Percentiles rank a stretch among this genome's conserved stretches.
Evolutionary conservation across 1,140 invertebrate genomes (phyloP).

Genomic region (Pinna nobilis): DNA sequence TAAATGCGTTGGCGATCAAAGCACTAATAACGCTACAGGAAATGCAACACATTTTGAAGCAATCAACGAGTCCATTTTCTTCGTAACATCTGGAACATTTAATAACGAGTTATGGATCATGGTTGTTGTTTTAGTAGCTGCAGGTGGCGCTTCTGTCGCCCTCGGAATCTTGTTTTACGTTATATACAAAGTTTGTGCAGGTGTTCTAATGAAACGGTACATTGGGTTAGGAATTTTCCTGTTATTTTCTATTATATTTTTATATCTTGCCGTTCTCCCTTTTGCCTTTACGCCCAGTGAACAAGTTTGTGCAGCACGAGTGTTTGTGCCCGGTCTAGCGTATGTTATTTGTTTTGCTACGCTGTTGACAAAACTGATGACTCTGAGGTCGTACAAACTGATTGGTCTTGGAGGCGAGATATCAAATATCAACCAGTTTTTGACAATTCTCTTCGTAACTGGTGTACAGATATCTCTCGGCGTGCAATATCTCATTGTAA

Average conservation of each 20-base stretch:
- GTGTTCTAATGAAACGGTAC: slow-evolving; percentile 78
- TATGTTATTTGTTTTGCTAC: slow-evolving; percentile 78
- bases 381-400: slow-evolving; percentile 78
- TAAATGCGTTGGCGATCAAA: slow-evolving; percentile 45
- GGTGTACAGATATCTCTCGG: slow-evolving; percentile 71
- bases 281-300: slow-evolving; percentile 76
- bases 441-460: slow-evolving; percentile 78
- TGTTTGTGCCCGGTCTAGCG: slow-evolving; percentile 76
- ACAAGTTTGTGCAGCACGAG: slow-evolving; percentile 75
- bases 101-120: slow-evolving; percentile 57
- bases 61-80: slow-evolving; percentile 30
- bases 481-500: slow-evolving; percentile 53
- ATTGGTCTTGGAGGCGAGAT: slow-evolving; percentile 80
- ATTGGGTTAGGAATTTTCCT: slow-evolving; percentile 77
- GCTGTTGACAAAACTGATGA: slow-evolving; percentile 78
- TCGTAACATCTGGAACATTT: slow-evolving; percentile 46
- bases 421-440: slow-evolving; percentile 78
- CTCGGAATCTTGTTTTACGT: slow-evolving; percentile 76
- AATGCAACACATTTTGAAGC: not conserved
- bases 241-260: slow-evolving; percentile 74
- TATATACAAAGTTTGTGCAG: slow-evolving; percentile 75
- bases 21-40: slow-evolving; percentile 24
- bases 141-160: slow-evolving; percentile 67
- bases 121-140: slow-evolving; percentile 52
- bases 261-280: slow-evolving; percentile 77